Evolutionary conservation across 2,797 vertebrate species (phyloP), one percentile per base, ranked within the genome.

Genomic region (Phyllotis vaccarum): DNA sequence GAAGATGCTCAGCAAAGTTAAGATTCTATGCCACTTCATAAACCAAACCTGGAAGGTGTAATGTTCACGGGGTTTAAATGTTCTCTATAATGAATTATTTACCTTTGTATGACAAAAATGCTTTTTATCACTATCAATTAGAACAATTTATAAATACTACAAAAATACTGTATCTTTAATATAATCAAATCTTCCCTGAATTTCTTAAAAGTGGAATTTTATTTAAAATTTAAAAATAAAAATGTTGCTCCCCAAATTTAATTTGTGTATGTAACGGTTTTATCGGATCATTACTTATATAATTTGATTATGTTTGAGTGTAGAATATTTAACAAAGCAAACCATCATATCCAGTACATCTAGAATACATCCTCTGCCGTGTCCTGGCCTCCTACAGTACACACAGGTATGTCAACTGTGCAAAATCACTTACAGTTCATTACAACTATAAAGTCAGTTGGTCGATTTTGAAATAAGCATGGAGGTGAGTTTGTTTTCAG

Each of bases 1-100:
- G 96, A 98, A 98, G 88, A 98, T 98, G 97, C 93, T 99, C 99
- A 99, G 99, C 99, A 99, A 99, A 99, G 98, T 99, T 97, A 98
- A 64, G 98, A 98, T 97, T 90, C 98, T 99, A 98, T 98, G 99
- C 98, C 98, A 97, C 98, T 98, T 98, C 83, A 94, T 96, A 97
- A 98, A 98, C 97, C 98, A 97, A 98, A 97, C 98, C 98, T 97
- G 98, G 99, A 95, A 98, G 98, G 97, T 98, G 95, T 96, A 96
- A 98, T 93, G 98, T 97, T 98, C 98, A 98, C 98, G 98, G 0
- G 92, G 97, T 94, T 98, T 97, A 96, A 95, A 95, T 92, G 94
- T 98, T 94, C 96, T 97, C 95, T 74, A 92, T 93, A 6, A 68
- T 96, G 97, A 94, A 94, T 97, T 97, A 97, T 98, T 98, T 97